These are phyloP conservation scores for Anniella stebbinsi DNA, from an alignment of 2,797 vertebrate genomes.

Conservation along the genomic window DNA sequence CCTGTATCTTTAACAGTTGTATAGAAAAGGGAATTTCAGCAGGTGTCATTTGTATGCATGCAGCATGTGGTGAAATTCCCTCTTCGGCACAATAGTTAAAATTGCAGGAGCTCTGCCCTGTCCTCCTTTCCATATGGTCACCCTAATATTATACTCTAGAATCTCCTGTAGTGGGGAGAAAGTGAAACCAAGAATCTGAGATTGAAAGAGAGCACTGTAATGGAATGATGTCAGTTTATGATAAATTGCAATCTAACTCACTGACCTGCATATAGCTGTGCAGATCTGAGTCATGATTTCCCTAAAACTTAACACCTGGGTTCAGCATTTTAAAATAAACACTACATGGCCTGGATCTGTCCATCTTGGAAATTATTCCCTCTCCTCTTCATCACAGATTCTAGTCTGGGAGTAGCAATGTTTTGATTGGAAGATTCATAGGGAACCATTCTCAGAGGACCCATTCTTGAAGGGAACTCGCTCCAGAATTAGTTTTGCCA, in stretches of 20 bases:
- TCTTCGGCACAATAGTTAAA: too few species aligned
- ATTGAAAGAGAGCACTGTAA: constrained; percentile 56
- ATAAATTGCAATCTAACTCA: background rate
- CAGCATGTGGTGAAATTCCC: too few species aligned
- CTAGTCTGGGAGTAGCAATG: background rate
- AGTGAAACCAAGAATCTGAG: background rate
- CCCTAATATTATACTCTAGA: background rate
- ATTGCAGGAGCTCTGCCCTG: too few species aligned
- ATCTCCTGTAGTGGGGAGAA: constrained; percentile 11
- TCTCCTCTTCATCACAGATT: background rate
- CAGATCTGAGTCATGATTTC: background rate
- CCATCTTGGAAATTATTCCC: background rate
- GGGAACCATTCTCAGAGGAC: background rate
- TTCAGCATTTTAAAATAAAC: constrained; percentile 1
- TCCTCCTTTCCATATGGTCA: too few species aligned
- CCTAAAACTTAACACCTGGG: background rate
- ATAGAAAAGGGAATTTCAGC: too few species aligned
- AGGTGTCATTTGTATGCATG: too few species aligned
- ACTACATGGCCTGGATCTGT: background rate
- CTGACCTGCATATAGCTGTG: background rate
- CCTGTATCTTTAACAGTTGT: too few species aligned
- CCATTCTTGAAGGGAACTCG: background rate
- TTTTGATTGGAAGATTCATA: background rate
- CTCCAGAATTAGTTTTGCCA: background rate
- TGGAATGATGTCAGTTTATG: constrained; percentile 57